Evolutionary conservation across 23 tunicate genomes (phyloP), one percentile per base, ranked within the genome.

Genomic region (Oikopleura vanhoeffeni): DNA sequence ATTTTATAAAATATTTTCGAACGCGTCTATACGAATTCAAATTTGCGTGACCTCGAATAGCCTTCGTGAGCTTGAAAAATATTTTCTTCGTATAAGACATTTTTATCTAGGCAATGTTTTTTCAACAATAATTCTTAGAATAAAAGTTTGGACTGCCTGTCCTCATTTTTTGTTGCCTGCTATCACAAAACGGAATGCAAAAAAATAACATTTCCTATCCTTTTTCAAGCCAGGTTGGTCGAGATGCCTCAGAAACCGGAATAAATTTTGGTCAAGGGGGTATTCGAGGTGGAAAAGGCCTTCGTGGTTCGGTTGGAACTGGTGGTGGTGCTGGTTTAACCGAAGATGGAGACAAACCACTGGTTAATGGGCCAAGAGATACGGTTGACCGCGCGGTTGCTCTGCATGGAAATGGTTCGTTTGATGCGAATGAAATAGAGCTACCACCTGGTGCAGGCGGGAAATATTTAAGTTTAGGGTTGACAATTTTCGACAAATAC

Each of bases 301-400:
- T 83, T 76, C 87, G 85, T 28, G 97, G 97, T n/a, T 41, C 64
- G 1, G 33, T 41, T 1, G 92, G 92, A 40, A 92, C 93, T 1
- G 93, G 91, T 35, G 97, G 97, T 0, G 97, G 97, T 13, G 97
- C 97, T 35, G 93, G 93, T 32, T 24, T 85, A 35, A 28, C 60
- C 0, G 82, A 40, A 28, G 33, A 41, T 0, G 87, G 86, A 0
- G 90, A 89, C 82, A 67, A 28, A 32, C 77, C 85, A 0, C 83
- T 42, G 40, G 85, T 92, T 0, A 92, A 92, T 0, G 86, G 82
- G 58, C 18, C 60, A 8, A 49, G 18, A 8, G 60, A 49, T 49
- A 49, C 18, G 8, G 60, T 49, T 18, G 8, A 8, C 18, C 18
- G 18, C 8, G 60, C 60, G 8, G 60, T 49, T 49, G 60, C 60